Evolutionary conservation across 2,797 vertebrate genomes (phyloP), one percentile per base, ranked within the genome.

Genomic region (Myiothlypis coronata): DNA sequence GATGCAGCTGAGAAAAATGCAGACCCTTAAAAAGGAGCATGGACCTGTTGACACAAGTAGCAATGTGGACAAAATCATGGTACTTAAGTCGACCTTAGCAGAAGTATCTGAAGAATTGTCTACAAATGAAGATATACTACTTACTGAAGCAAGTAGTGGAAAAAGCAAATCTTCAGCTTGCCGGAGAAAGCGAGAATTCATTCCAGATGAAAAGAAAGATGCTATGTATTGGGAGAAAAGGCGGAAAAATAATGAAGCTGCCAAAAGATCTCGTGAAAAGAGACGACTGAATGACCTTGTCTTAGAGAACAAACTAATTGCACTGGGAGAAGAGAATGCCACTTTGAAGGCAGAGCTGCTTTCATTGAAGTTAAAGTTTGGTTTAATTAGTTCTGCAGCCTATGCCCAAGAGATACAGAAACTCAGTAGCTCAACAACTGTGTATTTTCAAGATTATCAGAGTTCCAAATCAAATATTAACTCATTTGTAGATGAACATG

Each of bases 221-320:
- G 98, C 96, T 12, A 95, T 98, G 92, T 99, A 99, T 57, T 99
- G 99, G 99, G 99, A 99, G 95, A 98, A 99, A 90, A 97, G 99
- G n/a, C 97, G 99, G 75, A 99, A 99, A 94, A 99, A 99, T 97
- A 99, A 99, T 1, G 99, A 99, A 95, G 99, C 99, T 2, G 99
- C 99, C 80, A 99, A 99, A 83, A 98, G 99, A 69, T 99, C 99
- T 3, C 98, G 99, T 80, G 99, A 99, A 97, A 99, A 99, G 94
- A 98, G 99, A 4, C 97, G 99, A 23, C 97, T 99, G 70, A 99
- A 99, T 19, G 99, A 99, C 97, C 98, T 99, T 98, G 99, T 99
- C 89, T 97, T 99, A 32, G 99, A 99, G 98, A 99, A 98, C 98
- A 99, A 99, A 96, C 97, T 99, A 80, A 98, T 99, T 95, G 99